Evolutionary conservation across 1,140 invertebrate genomes (phyloP), one percentile per base, ranked within the genome.

Genomic region (Lordiphosa clarofinis): DNA sequence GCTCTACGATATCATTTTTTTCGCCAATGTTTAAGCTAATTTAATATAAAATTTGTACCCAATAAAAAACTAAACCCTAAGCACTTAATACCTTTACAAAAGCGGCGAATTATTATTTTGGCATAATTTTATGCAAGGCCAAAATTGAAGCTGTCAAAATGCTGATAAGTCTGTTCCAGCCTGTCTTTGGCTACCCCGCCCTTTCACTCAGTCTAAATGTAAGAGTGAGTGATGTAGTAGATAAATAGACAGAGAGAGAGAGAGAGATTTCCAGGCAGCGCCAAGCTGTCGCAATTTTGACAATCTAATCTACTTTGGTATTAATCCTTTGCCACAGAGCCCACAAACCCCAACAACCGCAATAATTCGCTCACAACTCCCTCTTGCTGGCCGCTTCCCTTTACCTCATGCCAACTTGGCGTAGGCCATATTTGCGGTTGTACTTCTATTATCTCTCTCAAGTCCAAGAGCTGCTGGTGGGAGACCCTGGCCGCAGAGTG

Each of bases 251-350:
- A 36, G 12, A 9, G 31, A 35, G 24, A 49, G 38, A 38, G 39
- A 24, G 43, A 38, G 24, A 39, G 28, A 53, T 64, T 58, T 37
- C 54, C 55, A 59, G 56, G 43, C 55, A 37, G 44, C 50, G 57
- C 24, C 70, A 69, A 75, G 71, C 71, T 74, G 71, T 74, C 71
- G 71, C 71, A 74, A 46, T 69, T 74, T 75, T 74, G 72, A 74
- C 72, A 74, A 74, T 74, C 72, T 74, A 74, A 74, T 74, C 72
- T 74, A 47, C 72, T 74, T 75, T 74, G 56, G 72, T 74, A 74
- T 74, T 74, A 74, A 74, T 74, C 72, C 72, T 65, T 75, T 56
- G 55, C 72, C 59, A 70, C 72, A 74, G 54, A 28, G 24, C 52
- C 49, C 28, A 52, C 49, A 52, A 48, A 15, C 28, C 33, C 10